Evolutionary conservation across 2,888 invertebrate species (phyloP).

Genomic region (Diaprepes abbreviatus): DNA sequence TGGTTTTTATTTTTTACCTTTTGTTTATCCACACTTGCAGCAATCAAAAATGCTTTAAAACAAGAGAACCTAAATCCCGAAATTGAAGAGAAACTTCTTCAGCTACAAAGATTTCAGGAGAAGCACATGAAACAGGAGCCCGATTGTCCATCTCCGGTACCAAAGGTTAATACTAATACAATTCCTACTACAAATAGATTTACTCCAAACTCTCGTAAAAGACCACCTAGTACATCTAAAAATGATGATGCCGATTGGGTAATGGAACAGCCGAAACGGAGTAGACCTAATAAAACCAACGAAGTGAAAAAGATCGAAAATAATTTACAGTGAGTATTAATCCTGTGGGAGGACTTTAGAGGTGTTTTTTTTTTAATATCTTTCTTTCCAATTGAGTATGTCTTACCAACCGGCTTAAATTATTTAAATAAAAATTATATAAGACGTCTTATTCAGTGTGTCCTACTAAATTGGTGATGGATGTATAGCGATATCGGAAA

Average conservation of each 20-base stretch:
- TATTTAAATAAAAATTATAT: too few relatives aligned
- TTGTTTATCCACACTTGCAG: conserved; percentile 67
- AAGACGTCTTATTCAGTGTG: too few relatives aligned
- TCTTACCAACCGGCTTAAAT: too few relatives aligned
- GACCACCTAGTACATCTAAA: conserved; percentile 62
- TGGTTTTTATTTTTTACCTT: conserved; percentile 28
- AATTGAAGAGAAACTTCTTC: conserved; percentile 91
- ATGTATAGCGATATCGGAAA: too few relatives aligned
- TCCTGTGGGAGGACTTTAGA: neutral
- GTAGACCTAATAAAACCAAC: conserved; percentile 58
- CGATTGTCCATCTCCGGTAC: conserved; percentile 60
- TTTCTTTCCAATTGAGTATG: too few relatives aligned
- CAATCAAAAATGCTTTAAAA: conserved; percentile 92
- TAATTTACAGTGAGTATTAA: conserved; percentile 61
- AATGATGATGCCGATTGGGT: conserved; percentile 68
- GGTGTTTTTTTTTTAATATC: too few relatives aligned
- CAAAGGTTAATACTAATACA: conserved; percentile 59
- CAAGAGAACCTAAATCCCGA: conserved; percentile 93
- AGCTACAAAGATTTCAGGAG: conserved; percentile 88
- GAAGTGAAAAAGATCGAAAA: conserved; percentile 61
- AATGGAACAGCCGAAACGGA: conserved; percentile 67
- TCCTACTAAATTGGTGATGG: too few relatives aligned
- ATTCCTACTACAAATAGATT: conserved; percentile 46
- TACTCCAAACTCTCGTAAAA: conserved; percentile 59
- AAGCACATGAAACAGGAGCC: conserved; percentile 76